A percentile compares a stretch with the other conserved stretches of the same genome.
Evolutionary conservation across 2,113 vertebrate species (phyloP).

Genomic region (Eurystomus gularis): DNA sequence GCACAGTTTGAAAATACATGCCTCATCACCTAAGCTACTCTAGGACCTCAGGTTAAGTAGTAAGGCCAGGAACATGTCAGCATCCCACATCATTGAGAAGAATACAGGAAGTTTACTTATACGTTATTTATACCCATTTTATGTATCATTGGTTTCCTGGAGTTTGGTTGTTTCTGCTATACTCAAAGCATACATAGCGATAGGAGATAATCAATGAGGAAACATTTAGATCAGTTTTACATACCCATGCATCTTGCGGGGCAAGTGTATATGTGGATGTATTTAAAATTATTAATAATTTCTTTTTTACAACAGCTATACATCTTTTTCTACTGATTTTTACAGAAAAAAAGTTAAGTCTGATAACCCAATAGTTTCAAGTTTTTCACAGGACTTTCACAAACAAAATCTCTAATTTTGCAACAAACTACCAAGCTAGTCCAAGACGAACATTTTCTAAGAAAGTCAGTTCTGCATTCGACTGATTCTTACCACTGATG

Average conservation of each 20-base stretch:
- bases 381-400: background rate
- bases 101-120: background rate
- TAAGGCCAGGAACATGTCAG: background rate
- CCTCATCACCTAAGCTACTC: background rate
- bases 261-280: background rate
- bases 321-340: background rate
- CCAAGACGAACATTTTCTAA: background rate
- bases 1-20: background rate
- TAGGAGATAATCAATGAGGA: background rate
- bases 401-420: background rate
- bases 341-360: background rate
- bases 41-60: background rate
- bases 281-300: background rate
- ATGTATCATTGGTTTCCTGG: background rate
- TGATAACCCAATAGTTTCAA: background rate
- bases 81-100: background rate
- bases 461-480: background rate
- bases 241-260: background rate
- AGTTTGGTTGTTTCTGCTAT: background rate
- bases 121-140: background rate
- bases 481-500: background rate
- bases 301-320: background rate
- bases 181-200: background rate
- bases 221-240: background rate
- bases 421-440: background rate